A percentile compares a stretch with the other conserved stretches of the same genome.
Evolutionary conservation across 2,888 invertebrate species (phyloP).

Genomic region (Calliopum simillimum): DNA sequence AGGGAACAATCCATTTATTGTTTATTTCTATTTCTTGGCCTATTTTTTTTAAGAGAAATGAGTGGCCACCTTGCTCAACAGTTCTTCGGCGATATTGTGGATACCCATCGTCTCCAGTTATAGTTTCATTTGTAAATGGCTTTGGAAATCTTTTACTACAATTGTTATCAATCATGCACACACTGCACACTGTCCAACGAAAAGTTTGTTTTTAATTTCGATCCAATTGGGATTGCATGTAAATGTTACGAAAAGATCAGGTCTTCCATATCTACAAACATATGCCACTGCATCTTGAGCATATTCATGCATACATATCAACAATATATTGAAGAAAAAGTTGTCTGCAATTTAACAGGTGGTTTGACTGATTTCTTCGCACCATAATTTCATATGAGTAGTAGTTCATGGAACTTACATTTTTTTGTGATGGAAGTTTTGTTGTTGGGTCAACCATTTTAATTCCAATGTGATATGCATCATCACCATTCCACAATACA

Average conservation of each 20-base stretch:
- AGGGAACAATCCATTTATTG: constrained; percentile 59
- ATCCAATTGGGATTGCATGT: constrained; percentile 32
- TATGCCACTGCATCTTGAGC: too few relatives aligned
- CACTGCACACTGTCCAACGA: constrained; percentile 14
- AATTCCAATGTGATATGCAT: constrained; percentile 34
- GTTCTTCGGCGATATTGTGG: constrained; percentile 40
- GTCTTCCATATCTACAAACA: too few relatives aligned
- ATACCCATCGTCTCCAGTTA: constrained; percentile 39
- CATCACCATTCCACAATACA: constrained; percentile 37
- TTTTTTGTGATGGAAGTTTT: constrained; percentile 21
- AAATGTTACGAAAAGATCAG: too few relatives aligned
- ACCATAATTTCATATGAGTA: constrained; percentile 37
- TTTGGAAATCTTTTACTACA: constrained; percentile 45
- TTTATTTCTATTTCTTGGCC: constrained; percentile 43
- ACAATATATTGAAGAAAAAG: constrained; percentile 58
- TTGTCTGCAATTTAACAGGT: constrained; percentile 30
- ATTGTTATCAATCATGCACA: constrained; percentile 45
- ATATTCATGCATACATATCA: too few relatives aligned
- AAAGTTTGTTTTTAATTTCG: constrained; percentile 12
- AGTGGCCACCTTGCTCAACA: constrained; percentile 31
- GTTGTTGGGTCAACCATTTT: constrained; percentile 10
- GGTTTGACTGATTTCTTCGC: constrained; percentile 23
- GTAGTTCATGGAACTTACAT: constrained; percentile 36
- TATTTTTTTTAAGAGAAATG: constrained; percentile 17
- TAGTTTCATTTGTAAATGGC: constrained; percentile 35